Evolutionary conservation across 2,113 vertebrate genomes (phyloP).

Genomic region (Apistogramma diplotaenia): DNA sequence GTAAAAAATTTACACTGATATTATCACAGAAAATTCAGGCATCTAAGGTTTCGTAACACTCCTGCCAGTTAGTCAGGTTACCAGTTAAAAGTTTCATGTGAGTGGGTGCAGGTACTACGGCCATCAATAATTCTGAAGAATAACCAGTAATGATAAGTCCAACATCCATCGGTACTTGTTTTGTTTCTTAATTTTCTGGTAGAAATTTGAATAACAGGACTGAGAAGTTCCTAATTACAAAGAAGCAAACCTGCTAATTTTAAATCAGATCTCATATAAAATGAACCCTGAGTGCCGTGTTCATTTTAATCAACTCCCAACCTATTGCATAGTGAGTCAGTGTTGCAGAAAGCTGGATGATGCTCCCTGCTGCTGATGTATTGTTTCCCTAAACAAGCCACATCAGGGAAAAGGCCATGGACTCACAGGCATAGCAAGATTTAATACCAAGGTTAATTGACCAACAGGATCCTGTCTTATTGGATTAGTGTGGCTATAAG

Average conservation of each 20-base stretch:
- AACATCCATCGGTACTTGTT: neutral
- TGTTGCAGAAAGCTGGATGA: neutral
- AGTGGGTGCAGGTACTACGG: too few relatives aligned
- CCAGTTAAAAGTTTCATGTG: too few relatives aligned
- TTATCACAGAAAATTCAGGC: neutral
- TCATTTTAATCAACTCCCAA: neutral
- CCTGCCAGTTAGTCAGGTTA: neutral
- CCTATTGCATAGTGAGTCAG: neutral
- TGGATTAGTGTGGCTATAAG: slow-evolving; percentile 64
- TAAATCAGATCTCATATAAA: neutral
- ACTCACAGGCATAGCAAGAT: slow-evolving; percentile 63
- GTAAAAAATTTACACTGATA: neutral
- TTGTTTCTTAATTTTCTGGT: neutral
- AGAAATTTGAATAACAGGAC: neutral
- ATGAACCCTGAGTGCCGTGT: neutral
- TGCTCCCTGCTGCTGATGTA: slow-evolving; percentile 3
- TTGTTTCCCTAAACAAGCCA: slow-evolving; percentile 31
- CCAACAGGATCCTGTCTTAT: slow-evolving; percentile 71
- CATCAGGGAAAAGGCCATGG: slow-evolving; percentile 25
- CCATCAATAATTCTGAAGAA: neutral
- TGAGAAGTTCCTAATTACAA: neutral
- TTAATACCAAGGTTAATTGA: slow-evolving; percentile 77
- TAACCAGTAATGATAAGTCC: neutral
- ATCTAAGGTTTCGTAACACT: neutral
- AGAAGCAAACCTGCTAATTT: neutral